phyloP scores from a whole-genome alignment of 1,140 invertebrate genomes.

The Streblospio benedicti region DNA sequence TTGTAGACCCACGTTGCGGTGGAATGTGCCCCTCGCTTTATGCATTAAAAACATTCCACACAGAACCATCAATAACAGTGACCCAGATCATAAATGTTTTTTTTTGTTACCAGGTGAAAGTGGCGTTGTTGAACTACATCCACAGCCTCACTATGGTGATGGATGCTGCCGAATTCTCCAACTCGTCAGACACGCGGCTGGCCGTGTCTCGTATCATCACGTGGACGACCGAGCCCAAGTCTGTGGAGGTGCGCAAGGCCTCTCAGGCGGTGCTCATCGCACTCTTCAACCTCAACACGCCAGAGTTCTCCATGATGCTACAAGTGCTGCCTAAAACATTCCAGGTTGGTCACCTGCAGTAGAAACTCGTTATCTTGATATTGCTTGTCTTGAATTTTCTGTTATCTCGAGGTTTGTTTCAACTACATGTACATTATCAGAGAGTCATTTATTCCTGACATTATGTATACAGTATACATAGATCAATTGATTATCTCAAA shows the following conservation, averaged over 20 bases:
- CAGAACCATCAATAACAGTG: not conserved
- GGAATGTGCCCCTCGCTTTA: too few relatives aligned
- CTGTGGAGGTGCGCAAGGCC: constrained; percentile 65
- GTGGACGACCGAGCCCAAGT: constrained; percentile 52
- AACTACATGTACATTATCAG: too few relatives aligned
- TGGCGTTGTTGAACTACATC: constrained; percentile 46
- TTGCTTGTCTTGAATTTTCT: too few relatives aligned
- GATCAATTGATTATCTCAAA: too few relatives aligned
- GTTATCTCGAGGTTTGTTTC: too few relatives aligned
- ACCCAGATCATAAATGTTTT: not conserved
- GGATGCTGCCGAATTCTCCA: constrained; percentile 45
- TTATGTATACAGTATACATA: too few relatives aligned
- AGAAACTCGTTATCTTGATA: too few relatives aligned
- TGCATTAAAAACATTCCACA: not conserved
- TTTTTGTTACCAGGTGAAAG: constrained; percentile 39
- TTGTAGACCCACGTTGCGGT: too few relatives aligned
- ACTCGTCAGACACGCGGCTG: constrained; percentile 45
- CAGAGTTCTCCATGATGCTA: constrained; percentile 74
- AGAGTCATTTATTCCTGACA: too few relatives aligned
- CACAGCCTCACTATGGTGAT: constrained; percentile 41
- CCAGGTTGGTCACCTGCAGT: constrained; percentile 47
- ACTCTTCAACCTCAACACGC: constrained; percentile 80
- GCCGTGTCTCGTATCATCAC: constrained; percentile 52
- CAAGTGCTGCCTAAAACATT: constrained; percentile 71
- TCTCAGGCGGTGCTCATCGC: constrained; percentile 72